Percentiles rank a stretch among this genome's conserved stretches.
These are phyloP conservation scores for Papilio polyxenes DNA, from an alignment of 1,140 invertebrate species.

Conservation along the genomic window DNA sequence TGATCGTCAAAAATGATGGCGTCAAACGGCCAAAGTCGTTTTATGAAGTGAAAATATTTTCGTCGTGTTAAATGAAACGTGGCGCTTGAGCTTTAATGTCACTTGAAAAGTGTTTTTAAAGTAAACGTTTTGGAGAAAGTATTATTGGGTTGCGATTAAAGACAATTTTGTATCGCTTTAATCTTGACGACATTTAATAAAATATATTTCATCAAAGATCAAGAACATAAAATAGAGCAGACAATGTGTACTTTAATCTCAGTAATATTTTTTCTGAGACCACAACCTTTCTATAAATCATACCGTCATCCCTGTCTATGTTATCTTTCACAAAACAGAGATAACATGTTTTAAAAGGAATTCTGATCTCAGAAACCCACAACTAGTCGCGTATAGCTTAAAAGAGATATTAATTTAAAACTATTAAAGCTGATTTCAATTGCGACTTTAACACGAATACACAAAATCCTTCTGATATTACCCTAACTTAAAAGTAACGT, in stretches of 20 bases:
- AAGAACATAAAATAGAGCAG: too few relatives aligned
- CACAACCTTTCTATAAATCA: too few relatives aligned
- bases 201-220: too few relatives aligned
- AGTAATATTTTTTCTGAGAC: too few relatives aligned
- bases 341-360: too few relatives aligned
- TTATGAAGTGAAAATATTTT: constrained; percentile 29
- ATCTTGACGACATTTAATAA: neutral
- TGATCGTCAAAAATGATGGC: constrained; percentile 34
- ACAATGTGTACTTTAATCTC: too few relatives aligned
- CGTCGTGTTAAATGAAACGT: constrained; percentile 12
- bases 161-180: neutral
- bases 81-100: neutral
- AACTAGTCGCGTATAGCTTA: too few relatives aligned
- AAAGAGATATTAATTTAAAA: too few relatives aligned
- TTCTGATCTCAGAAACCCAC: too few relatives aligned
- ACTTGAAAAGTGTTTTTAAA: constrained; percentile 13
- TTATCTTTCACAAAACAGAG: too few relatives aligned
- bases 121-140: neutral
- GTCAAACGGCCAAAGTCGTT: neutral
- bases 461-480: neutral
- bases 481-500: neutral
- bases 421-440: too few relatives aligned
- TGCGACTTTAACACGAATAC: neutral
- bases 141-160: neutral
- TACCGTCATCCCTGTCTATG: too few relatives aligned